A percentile compares a stretch with the other conserved stretches of the same genome.
These are phyloP conservation scores for Tetrapedia diversipes DNA, from an alignment of 2,888 invertebrate species.

Conservation along the genomic window DNA sequence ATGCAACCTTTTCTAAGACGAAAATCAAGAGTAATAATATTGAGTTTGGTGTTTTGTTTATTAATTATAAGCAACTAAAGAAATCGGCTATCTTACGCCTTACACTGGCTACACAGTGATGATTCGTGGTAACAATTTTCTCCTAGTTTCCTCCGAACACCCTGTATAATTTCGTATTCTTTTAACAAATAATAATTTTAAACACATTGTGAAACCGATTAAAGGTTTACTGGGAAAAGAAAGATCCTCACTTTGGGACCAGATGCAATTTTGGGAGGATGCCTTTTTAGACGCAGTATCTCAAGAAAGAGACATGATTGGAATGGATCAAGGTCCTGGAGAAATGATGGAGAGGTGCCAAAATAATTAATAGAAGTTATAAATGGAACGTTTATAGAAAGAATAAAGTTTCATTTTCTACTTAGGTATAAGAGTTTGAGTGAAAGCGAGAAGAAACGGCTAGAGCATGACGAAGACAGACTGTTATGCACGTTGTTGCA, in stretches of 20 bases:
- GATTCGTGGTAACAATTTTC: too few relatives aligned
- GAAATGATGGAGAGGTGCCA: conserved; percentile 97
- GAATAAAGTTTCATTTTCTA: neutral
- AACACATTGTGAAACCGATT: neutral
- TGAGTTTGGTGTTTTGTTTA: too few relatives aligned
- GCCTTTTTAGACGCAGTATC: conserved; percentile 98
- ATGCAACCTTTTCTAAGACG: too few relatives aligned
- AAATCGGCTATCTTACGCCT: too few relatives aligned
- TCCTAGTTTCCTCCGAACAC: too few relatives aligned
- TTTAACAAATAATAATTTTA: neutral
- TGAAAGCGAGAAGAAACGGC: conserved; percentile 95
- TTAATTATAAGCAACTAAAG: too few relatives aligned
- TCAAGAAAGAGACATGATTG: conserved; percentile 99
- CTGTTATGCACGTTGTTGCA: conserved; percentile 97
- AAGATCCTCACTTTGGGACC: conserved; percentile 96
- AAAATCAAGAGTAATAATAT: too few relatives aligned
- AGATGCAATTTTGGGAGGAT: conserved; percentile 99
- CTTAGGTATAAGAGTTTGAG: conserved; percentile 93
- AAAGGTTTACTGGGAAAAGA: conserved; percentile 88
- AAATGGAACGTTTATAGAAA: neutral
- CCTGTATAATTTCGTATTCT: too few relatives aligned
- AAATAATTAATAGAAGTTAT: neutral
- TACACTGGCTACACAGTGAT: too few relatives aligned
- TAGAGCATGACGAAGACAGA: conserved; percentile 99
- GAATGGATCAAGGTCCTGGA: conserved; percentile 99